Base-by-base conservation (phyloP, 2,888 invertebrate species). In the Pecten maximus region DNA sequence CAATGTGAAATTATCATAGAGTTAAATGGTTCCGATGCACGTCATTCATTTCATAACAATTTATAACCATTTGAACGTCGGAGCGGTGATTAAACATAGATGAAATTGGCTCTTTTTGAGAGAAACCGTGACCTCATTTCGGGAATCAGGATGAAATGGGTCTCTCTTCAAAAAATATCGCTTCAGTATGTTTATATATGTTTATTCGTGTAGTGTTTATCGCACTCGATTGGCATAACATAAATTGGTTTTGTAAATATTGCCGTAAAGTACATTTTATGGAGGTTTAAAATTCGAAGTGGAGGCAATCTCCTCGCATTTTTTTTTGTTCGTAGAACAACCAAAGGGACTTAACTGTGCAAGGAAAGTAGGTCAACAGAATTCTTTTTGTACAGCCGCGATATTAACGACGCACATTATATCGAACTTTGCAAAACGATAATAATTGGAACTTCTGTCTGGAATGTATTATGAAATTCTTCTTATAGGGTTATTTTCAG, bases 51-150 rank as follows among this genome's bases (percentile, higher is more conserved):
- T 39, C 40, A 89, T 39, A 40, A 15, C 40, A 23, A 3, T 35
- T 74, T 10, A 40, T 74, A 16, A 28, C 19, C 40, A 60, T 6
- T 74, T 19, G 44, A 28, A 16, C 0, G 4, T 28, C 16, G n/a
- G 48, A 44, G 48, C 28, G 88, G 16, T 16, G 35, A 88, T 88
- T 28, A 28, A 44, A 44, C 23, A 40, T 40, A 35, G 44, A 48
- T 44, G 44, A 50, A 88, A 35, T 35, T 23, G 50, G 44, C 44
- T 74, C 74, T n/a, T 44, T 48, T 48, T 88, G 48, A 40, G 44
- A 88, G 88, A 48, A 88, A 50, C 88, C 50, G 88, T 88, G 88
- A 88, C 88, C 88, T 88, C 88, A 88, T 48, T 88, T 88, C 88
- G 40, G 35, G 88, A 40, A 88, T 44, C 44, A 48, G 35, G 39